These are phyloP conservation scores for Hyperoplus immaculatus DNA, from an alignment of 2,797 vertebrate species.

Conservation along the genomic window DNA sequence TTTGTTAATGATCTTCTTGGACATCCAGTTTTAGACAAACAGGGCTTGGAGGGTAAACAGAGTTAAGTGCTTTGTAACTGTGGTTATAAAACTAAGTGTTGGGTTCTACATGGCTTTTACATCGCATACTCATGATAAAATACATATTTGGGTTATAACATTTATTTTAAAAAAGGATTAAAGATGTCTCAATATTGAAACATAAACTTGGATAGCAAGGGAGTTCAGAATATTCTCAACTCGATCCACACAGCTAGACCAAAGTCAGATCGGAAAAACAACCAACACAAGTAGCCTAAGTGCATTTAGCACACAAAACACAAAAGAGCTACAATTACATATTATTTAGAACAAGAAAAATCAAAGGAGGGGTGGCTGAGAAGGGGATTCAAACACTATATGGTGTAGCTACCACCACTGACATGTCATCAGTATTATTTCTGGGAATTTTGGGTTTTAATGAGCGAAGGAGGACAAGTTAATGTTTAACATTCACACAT, in stretches of 20 bases:
- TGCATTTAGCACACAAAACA: slow-evolving; percentile 11
- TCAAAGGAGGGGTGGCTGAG: background rate
- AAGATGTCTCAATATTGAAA: background rate
- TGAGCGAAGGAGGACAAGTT: background rate
- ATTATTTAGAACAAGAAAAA: background rate
- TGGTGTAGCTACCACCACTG: background rate
- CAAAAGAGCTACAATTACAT: background rate
- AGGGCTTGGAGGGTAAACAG: slow-evolving; percentile 65
- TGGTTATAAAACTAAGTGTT: slow-evolving; percentile 47
- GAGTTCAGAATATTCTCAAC: background rate
- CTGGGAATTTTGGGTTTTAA: background rate
- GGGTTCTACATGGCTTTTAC: slow-evolving; percentile 27
- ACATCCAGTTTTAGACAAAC: slow-evolving; percentile 69
- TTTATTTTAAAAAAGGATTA: background rate
- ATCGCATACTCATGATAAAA: slow-evolving; percentile 21
- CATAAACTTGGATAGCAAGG: background rate
- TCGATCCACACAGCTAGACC: background rate
- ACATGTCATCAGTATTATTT: slow-evolving; percentile 2
- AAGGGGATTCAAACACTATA: background rate
- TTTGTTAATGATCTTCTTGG: slow-evolving; percentile 63
- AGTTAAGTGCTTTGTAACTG: slow-evolving; percentile 62
- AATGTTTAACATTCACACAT: background rate
- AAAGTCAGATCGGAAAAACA: too few relatives aligned
- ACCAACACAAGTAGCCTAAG: background rate
- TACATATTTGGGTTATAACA: background rate